A percentile compares a stretch with the other conserved stretches of the same genome.
These are phyloP conservation scores for Proisotoma minuta DNA, from an alignment of 2,888 invertebrate species.

Conservation along the genomic window DNA sequence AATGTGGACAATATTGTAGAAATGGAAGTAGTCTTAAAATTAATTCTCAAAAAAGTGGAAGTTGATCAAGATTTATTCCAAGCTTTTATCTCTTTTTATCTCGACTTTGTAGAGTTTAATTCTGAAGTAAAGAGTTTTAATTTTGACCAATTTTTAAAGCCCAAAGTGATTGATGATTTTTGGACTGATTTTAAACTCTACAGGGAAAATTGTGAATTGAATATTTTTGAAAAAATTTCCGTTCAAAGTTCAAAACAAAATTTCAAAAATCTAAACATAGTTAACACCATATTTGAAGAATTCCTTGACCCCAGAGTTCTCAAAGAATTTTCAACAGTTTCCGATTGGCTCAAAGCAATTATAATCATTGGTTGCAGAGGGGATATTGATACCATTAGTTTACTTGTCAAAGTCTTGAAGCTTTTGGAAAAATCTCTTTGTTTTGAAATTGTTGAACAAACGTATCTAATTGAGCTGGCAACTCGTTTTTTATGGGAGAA, in stretches of 20 bases:
- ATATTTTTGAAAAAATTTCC: not conserved
- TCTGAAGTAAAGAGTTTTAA: not conserved
- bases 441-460: not conserved
- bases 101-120: not conserved
- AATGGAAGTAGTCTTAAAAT: not conserved
- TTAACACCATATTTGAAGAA: not conserved
- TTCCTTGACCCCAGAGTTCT: not conserved
- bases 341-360: not conserved
- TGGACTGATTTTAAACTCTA: constrained; percentile 3
- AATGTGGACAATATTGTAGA: not conserved
- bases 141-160: not conserved
- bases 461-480: not conserved
- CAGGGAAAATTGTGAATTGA: not conserved
- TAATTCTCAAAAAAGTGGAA: not conserved
- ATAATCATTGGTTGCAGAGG: not conserved
- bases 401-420: not conserved
- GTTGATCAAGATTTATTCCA: not conserved
- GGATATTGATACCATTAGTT: not conserved
- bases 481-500: not conserved
- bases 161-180: not conserved
- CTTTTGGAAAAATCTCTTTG: not conserved
- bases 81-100: not conserved
- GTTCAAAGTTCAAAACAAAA: not conserved
- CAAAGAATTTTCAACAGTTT: not conserved
- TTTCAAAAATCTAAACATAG: not conserved